Percentiles rank a stretch among this genome's conserved stretches.
Conservation (phyloP, 2,888 invertebrate species). For the Anaspis maculata region DNA sequence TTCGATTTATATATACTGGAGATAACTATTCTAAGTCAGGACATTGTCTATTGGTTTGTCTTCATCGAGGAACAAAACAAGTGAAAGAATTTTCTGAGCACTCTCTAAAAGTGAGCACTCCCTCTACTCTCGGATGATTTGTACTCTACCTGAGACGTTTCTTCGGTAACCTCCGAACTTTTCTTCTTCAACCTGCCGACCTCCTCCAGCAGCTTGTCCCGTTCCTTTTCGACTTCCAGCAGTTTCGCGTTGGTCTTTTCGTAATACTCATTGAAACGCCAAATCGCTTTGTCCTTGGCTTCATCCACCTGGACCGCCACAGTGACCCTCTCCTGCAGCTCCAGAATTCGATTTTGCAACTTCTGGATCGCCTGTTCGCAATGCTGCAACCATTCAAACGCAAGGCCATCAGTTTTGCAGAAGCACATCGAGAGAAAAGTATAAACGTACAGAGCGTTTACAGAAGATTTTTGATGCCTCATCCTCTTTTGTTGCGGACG, state of each 20-base stretch:
- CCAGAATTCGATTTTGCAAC: conserved; percentile 62
- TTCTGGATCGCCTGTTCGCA: conserved; percentile 69
- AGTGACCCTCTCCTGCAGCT: conserved; percentile 70
- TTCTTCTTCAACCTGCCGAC: conserved; percentile 24
- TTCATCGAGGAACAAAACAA: too few species aligned
- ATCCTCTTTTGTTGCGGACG: too few species aligned
- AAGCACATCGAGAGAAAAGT: too few species aligned
- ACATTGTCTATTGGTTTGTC: too few species aligned
- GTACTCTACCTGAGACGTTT: conserved; percentile 23
- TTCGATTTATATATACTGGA: too few species aligned
- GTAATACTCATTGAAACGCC: conserved; percentile 58
- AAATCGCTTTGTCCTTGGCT: conserved; percentile 62
- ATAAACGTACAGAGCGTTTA: conserved; percentile 1
- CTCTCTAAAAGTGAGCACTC: too few species aligned
- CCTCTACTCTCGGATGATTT: too few species aligned
- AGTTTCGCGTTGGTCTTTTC: conserved; percentile 41
- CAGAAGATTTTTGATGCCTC: too few species aligned
- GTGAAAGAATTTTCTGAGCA: too few species aligned
- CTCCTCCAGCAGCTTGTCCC: conserved; percentile 29
- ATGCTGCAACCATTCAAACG: conserved; percentile 45
- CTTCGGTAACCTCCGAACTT: conserved; percentile 25
- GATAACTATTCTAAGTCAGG: too few species aligned
- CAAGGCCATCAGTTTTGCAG: too few species aligned
- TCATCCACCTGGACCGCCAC: conserved; percentile 71
- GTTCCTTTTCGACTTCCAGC: conserved; percentile 32